Evolutionary conservation across 2,888 invertebrate species (phyloP).

Genomic region (Oxycera nigricornis): DNA sequence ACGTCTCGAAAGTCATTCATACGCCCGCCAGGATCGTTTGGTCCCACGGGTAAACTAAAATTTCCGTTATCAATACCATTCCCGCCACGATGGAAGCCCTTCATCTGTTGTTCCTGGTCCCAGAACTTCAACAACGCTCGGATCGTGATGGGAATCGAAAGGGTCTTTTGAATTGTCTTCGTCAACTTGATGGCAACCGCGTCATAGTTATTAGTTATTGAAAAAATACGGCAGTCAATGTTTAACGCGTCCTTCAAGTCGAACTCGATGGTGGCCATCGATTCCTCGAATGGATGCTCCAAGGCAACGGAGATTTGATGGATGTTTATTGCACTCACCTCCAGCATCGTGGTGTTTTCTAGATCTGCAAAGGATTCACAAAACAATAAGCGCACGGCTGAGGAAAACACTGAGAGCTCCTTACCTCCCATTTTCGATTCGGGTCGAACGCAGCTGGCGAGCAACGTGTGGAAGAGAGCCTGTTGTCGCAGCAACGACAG

Average conservation of each 20-base stretch:
- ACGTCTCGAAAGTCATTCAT: conserved; percentile 47
- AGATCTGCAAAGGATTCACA: conserved; percentile 57
- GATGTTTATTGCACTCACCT: conserved; percentile 88
- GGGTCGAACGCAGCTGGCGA: conserved; percentile 87
- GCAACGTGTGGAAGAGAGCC: conserved; percentile 87
- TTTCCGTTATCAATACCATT: conserved; percentile 63
- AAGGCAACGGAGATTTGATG: conserved; percentile 88
- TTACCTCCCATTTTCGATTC: conserved; percentile 77
- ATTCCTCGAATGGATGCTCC: conserved; percentile 91
- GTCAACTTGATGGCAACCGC: conserved; percentile 61
- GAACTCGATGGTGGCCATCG: conserved; percentile 91
- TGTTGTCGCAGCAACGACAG: conserved; percentile 86
- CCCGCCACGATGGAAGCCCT: conserved; percentile 65
- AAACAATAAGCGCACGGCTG: not conserved
- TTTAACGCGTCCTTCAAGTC: conserved; percentile 82
- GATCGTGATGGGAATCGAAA: conserved; percentile 92
- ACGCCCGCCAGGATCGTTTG: conserved; percentile 70
- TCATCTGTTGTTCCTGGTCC: conserved; percentile 74
- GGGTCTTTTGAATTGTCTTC: conserved; percentile 82
- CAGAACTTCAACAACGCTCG: conserved; percentile 85
- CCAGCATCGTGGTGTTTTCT: conserved; percentile 77
- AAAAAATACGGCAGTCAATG: conserved; percentile 79
- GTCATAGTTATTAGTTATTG: conserved; percentile 65
- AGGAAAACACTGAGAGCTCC: conserved; percentile 43
- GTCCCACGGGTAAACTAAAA: conserved; percentile 74